A percentile compares a stretch with the other conserved stretches of the same genome.
Conservation (phyloP, 2,797 vertebrate genomes). For the Pangasius mekongensis region DNA sequence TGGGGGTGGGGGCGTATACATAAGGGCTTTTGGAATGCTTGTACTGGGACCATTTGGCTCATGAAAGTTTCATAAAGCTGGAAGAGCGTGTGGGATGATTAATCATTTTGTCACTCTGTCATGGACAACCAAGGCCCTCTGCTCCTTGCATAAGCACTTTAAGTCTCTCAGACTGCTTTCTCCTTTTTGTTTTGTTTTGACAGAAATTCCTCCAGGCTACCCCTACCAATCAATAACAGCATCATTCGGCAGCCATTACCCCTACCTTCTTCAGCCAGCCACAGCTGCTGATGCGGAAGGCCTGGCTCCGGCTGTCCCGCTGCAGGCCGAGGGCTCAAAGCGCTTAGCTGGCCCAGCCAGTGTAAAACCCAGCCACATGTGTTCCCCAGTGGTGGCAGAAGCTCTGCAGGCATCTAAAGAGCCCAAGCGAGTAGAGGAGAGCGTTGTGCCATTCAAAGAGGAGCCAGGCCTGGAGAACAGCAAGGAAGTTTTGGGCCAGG, state of each 20-base stretch:
- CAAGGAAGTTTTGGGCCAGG: constrained; percentile 63
- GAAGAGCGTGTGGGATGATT: constrained; percentile 58
- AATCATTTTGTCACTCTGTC: constrained; percentile 64
- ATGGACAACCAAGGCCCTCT: constrained; percentile 49
- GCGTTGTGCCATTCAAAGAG: constrained; percentile 78
- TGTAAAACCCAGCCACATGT: constrained; percentile 81
- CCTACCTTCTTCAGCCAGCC: constrained; percentile 82
- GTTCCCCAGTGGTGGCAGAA: constrained; percentile 76
- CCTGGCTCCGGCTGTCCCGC: constrained; percentile 75
- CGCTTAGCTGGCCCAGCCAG: constrained; percentile 76
- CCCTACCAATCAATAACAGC: constrained; percentile 86
- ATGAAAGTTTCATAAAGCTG: constrained; percentile 65
- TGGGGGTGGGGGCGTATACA: constrained; percentile 27
- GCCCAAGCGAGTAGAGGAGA: constrained; percentile 69
- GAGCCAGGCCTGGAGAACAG: constrained; percentile 77
- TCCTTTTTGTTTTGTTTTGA: constrained; percentile 52
- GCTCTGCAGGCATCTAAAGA: constrained; percentile 65
- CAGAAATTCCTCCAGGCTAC: constrained; percentile 89
- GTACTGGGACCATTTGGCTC: constrained; percentile 59
- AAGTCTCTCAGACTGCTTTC: constrained; percentile 42
- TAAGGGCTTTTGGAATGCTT: constrained; percentile 55
- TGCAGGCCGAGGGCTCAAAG: constrained; percentile 75
- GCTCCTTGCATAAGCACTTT: constrained; percentile 52
- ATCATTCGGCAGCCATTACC: constrained; percentile 84
- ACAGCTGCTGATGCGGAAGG: constrained; percentile 79